phyloP scores from a whole-genome alignment of 2,888 invertebrate genomes.

The Eupithecia insigniata region DNA sequence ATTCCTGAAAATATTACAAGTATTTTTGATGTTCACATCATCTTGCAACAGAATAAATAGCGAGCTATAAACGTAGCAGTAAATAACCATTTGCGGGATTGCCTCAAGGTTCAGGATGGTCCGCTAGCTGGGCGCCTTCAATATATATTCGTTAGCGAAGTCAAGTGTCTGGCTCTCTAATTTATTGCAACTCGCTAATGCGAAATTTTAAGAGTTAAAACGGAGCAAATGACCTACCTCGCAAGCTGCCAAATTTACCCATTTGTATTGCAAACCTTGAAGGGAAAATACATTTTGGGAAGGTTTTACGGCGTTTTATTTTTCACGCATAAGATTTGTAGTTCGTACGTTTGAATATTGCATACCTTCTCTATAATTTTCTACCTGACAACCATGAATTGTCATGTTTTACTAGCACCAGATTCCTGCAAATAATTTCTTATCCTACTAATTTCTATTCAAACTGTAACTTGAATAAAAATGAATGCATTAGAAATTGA shows the following conservation, averaged over 20 bases:
- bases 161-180: conserved; percentile 57
- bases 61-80: conserved; percentile 38
- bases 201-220: conserved; percentile 66
- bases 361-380: not conserved
- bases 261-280: conserved; percentile 20
- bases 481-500: not conserved
- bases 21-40: not conserved
- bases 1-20: not conserved
- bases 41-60: conserved; percentile 28
- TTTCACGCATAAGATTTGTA: not conserved
- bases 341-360: not conserved
- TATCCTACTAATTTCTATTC: not conserved
- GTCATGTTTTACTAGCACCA: not conserved
- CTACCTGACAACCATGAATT: not conserved
- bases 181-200: conserved; percentile 66
- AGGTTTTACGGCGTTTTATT: not conserved
- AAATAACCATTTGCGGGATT: conserved; percentile 46
- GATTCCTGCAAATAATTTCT: not conserved
- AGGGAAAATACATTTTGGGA: not conserved
- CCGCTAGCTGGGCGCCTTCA: conserved; percentile 44
- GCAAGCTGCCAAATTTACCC: conserved; percentile 30
- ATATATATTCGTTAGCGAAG: conserved; percentile 66
- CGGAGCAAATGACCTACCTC: conserved; percentile 34
- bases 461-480: too few relatives aligned
- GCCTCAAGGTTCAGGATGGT: conserved; percentile 41